Conservation (phyloP, 1,140 invertebrate genomes). For the Hermatobates lingyangjiaoensis region DNA sequence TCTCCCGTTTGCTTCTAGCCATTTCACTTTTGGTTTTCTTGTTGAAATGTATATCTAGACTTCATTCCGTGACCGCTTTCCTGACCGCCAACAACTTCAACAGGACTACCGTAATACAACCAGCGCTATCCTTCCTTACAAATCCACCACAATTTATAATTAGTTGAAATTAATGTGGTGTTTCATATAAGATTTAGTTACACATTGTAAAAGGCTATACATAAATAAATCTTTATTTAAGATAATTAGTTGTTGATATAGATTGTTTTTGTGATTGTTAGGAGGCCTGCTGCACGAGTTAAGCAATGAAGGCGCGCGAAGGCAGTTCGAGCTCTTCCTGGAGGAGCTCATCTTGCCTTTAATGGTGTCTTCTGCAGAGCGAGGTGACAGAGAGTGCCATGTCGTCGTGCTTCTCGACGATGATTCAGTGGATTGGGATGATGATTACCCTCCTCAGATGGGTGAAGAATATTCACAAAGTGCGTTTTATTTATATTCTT, state of each 20-base stretch:
- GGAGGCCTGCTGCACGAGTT: slow-evolving; percentile 92
- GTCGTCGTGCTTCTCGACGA: slow-evolving; percentile 91
- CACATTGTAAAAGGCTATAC: too few species aligned
- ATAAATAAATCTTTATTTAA: background rate
- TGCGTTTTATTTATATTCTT: too few species aligned
- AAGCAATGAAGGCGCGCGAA: slow-evolving; percentile 92
- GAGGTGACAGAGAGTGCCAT: slow-evolving; percentile 74
- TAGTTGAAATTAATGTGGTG: too few species aligned
- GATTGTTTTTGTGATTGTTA: slow-evolving; percentile 21
- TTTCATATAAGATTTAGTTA: too few species aligned
- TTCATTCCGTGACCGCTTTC: too few species aligned
- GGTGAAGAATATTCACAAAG: slow-evolving; percentile 96
- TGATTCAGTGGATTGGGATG: slow-evolving; percentile 95
- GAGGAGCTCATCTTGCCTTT: slow-evolving; percentile 88
- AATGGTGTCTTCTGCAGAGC: slow-evolving; percentile 87
- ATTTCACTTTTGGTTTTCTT: too few species aligned
- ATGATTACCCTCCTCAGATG: slow-evolving; percentile 96
- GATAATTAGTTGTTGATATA: background rate
- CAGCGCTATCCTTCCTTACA: too few species aligned
- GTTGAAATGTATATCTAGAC: too few species aligned
- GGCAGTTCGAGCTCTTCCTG: slow-evolving; percentile 90
- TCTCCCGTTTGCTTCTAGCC: too few species aligned
- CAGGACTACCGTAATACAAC: too few species aligned
- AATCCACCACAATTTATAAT: too few species aligned
- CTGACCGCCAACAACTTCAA: too few species aligned